Evolutionary conservation across 2,888 invertebrate species (phyloP).

Genomic region (Leptinotarsa haldemani): DNA sequence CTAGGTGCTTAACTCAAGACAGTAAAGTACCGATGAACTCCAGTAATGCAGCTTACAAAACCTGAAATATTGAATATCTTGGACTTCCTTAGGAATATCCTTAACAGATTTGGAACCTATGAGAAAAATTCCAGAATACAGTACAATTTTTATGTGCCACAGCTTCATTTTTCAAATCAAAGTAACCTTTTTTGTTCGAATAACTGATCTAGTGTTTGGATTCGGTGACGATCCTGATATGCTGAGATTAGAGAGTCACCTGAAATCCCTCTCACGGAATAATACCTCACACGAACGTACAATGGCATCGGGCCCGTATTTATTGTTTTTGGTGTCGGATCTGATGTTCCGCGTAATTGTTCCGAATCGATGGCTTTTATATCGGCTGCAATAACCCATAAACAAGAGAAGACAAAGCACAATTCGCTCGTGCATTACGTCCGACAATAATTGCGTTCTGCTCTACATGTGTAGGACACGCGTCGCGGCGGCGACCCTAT

Average conservation of each 20-base stretch:
- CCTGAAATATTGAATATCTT: too few species aligned
- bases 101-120: too few species aligned
- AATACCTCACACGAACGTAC: conserved; percentile 1
- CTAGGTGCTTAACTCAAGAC: too few species aligned
- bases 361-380: conserved; percentile 64
- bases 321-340: conserved; percentile 34
- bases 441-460: conserved; percentile 64
- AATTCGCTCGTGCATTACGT: conserved; percentile 63
- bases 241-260: not conserved
- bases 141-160: too few species aligned
- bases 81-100: too few species aligned
- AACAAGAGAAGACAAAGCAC: conserved; percentile 63
- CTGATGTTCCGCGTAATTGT: conserved; percentile 52
- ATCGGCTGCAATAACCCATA: conserved; percentile 64
- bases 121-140: too few species aligned
- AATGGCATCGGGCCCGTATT: conserved; percentile 8
- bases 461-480: conserved; percentile 66
- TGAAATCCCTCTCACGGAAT: not conserved
- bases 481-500: conserved; percentile 57
- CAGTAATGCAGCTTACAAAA: too few species aligned
- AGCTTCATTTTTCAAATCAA: too few species aligned
- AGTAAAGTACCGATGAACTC: too few species aligned
- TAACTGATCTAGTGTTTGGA: not conserved
- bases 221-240: not conserved
- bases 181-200: too few species aligned